A percentile compares a stretch with the other conserved stretches of the same genome.
Conservation (phyloP, 2,888 invertebrate genomes). For the Diarsia rubi region DNA sequence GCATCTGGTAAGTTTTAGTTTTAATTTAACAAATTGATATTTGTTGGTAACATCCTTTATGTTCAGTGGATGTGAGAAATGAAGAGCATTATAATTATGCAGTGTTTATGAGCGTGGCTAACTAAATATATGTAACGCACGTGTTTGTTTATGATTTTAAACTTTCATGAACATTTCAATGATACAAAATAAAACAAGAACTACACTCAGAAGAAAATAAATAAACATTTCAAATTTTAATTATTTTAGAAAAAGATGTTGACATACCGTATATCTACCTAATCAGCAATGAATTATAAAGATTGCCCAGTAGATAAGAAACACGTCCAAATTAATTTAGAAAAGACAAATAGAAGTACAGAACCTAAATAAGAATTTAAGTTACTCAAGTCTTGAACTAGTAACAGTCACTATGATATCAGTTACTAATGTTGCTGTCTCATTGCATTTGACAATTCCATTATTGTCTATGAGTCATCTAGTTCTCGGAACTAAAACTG, state of each 20-base stretch:
- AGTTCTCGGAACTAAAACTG: slow-evolving; percentile 36
- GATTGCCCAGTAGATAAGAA: neutral
- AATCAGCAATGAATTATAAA: neutral
- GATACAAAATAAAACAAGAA: neutral
- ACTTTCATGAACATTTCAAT: slow-evolving; percentile 19
- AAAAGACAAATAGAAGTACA: neutral
- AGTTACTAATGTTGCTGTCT: slow-evolving; percentile 30
- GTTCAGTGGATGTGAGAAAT: slow-evolving; percentile 60
- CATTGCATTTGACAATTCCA: slow-evolving; percentile 46
- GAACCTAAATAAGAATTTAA: neutral
- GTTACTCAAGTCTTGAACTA: neutral
- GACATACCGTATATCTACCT: neutral
- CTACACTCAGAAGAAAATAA: neutral
- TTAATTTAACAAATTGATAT: slow-evolving; percentile 73
- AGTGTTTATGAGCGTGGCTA: slow-evolving; percentile 50
- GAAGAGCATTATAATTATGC: slow-evolving; percentile 52
- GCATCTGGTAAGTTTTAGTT: slow-evolving; percentile 84
- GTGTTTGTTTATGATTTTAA: slow-evolving; percentile 32
- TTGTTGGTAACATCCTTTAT: slow-evolving; percentile 61
- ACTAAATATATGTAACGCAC: slow-evolving; percentile 50
- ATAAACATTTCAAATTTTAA: neutral
- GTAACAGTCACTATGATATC: neutral
- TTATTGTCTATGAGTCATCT: slow-evolving; percentile 55
- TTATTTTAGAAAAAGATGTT: too few species aligned
- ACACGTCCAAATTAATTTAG: neutral